phyloP scores from a whole-genome alignment of 2,113 vertebrate genomes.

The Nerophis lumbriciformis region DNA sequence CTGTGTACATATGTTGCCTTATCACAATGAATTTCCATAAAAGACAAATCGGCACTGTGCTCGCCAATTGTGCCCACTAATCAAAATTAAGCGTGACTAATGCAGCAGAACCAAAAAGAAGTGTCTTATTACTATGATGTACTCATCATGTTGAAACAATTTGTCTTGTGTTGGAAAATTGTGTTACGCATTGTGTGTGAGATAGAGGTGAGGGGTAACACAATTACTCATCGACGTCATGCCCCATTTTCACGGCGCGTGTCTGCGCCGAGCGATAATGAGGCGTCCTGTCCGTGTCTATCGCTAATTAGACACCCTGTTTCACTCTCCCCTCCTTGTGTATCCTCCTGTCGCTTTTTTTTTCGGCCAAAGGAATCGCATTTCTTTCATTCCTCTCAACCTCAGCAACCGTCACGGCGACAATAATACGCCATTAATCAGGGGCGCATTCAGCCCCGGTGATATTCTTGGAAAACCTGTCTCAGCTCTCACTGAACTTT shows the following conservation, averaged over 20 bases:
- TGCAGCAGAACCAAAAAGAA: not conserved
- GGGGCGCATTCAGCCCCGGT: constrained; percentile 20
- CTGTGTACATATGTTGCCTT: too few species aligned
- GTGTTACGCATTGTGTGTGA: constrained; percentile 16
- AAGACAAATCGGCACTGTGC: not conserved
- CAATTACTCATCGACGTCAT: constrained; percentile 56
- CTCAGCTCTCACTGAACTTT: constrained; percentile 1
- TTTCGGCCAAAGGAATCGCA: constrained; percentile 32
- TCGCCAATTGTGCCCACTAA: constrained; percentile 1
- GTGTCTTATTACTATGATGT: not conserved
- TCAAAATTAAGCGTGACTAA: not conserved
- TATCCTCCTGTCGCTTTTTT: constrained; percentile 22
- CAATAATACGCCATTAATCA: constrained; percentile 47
- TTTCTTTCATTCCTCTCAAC: constrained; percentile 51
- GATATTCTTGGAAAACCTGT: constrained; percentile 20
- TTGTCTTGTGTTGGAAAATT: constrained; percentile 2
- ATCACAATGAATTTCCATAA: too few species aligned
- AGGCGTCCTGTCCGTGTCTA: constrained; percentile 36
- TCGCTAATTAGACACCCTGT: constrained; percentile 51
- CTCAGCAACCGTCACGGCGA: constrained; percentile 34
- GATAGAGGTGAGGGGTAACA: constrained; percentile 38
- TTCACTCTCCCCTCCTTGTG: constrained; percentile 35
- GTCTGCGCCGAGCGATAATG: constrained; percentile 54
- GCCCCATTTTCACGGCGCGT: constrained; percentile 30
- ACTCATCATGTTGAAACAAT: not conserved